Evolutionary conservation across 1,140 invertebrate species (phyloP), one percentile per base, ranked within the genome.

Genomic region (Marisa cornuarietis): DNA sequence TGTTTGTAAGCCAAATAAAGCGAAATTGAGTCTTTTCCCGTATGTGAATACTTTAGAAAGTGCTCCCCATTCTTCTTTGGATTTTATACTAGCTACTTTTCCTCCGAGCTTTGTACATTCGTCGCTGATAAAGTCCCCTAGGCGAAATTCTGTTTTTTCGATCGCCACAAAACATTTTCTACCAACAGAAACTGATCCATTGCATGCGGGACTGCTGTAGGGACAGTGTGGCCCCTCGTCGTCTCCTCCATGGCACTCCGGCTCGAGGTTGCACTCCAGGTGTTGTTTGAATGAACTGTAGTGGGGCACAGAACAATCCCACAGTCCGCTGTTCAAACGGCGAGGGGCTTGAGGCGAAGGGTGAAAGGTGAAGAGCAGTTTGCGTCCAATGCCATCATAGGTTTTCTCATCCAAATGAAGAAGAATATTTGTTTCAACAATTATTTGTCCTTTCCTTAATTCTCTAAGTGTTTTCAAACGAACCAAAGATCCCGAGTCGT

Each of bases 141-240:
- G 5, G 3, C 16, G 20, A 6, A 31, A 26, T 22, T 69, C 1
- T 69, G 22, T 24, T 13, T n/a, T 26, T 52, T 73, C n/a, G 7
- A 62, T 31, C 6, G 62, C 24, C 7, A 24, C 63, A 9, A 2
- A 75, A 26, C 14, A 52, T 14, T 62, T 75, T 54, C 63, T 16
- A 42, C 58, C 22, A 18, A n/a, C 61, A 42, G 73, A 54, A 16
- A 75, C 73, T 13, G 18, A 18, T 14, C 73, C 73, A 16, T 31
- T 52, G 42, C 73, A 75, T n/a, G 18, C 73, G 16, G 73, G 73
- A 62, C 52, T 62, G 52, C 52, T 62, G 73, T 31, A 75, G 26
- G 73, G 73, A 62, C 73, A 75, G 73, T 31, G 52, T 31, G 26
- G 24, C 49, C 51, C 58, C 26, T 75, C 73, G 52, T 75, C 73